Evolutionary conservation across 1,140 invertebrate genomes (phyloP).

Genomic region (Aporrectodea caliginosa): DNA sequence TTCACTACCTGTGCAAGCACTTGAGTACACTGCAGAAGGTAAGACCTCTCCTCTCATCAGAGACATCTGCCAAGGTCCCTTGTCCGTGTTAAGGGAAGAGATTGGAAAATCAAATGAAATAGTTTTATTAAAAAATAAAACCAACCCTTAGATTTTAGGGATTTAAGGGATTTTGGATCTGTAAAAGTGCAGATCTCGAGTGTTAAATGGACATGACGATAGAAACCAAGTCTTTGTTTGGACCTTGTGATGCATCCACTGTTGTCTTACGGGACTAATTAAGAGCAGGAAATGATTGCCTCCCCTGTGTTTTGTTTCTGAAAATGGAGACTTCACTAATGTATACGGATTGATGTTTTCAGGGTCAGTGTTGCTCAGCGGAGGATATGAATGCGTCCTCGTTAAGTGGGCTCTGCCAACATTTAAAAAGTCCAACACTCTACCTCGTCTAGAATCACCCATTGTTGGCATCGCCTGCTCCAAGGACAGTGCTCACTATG

Average conservation of each 20-base stretch:
- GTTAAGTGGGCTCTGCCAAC: constrained; percentile 69
- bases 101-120: too few species aligned
- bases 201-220: too few species aligned
- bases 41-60: background rate
- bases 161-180: background rate
- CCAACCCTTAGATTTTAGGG: background rate
- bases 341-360: constrained; percentile 27
- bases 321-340: background rate
- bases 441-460: constrained; percentile 70
- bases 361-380: constrained; percentile 68
- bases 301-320: background rate
- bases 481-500: constrained; percentile 64
- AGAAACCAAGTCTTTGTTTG: too few species aligned
- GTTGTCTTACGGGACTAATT: background rate
- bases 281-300: background rate
- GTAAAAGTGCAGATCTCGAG: background rate
- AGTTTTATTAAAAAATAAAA: background rate
- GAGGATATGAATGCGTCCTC: constrained; percentile 72
- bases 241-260: too few species aligned
- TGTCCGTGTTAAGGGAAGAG: too few species aligned
- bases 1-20: background rate
- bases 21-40: background rate
- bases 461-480: constrained; percentile 67
- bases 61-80: background rate
- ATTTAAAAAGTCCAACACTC: constrained; percentile 58